Percentiles rank a stretch among this genome's conserved stretches.
Conservation (phyloP, 2,888 invertebrate species). For the Amaurobius ferox region DNA sequence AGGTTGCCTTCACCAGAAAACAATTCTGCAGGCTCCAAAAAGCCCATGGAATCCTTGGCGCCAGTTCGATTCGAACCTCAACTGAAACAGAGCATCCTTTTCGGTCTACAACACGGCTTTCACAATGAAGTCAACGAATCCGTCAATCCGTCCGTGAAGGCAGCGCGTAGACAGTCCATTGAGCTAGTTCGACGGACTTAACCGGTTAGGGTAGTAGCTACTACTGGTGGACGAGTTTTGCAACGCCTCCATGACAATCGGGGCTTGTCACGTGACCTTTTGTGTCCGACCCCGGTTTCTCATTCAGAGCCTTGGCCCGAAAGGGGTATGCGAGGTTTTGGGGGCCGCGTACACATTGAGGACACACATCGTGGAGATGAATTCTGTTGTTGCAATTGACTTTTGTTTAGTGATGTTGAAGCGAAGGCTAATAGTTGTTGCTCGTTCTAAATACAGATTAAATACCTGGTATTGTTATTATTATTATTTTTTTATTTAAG, state of each 20-base stretch:
- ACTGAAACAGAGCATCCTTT: too few relatives aligned
- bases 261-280: constrained; percentile 35
- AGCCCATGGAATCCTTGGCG: too few relatives aligned
- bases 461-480: too few relatives aligned
- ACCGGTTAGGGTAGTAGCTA: constrained; percentile 7
- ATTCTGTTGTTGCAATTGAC: not conserved
- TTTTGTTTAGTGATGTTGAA: too few relatives aligned
- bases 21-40: too few relatives aligned
- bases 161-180: not conserved
- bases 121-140: not conserved
- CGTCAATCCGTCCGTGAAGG: not conserved
- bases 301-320: constrained; percentile 11
- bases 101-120: too few relatives aligned
- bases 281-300: constrained; percentile 12
- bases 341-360: not conserved
- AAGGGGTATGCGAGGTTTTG: not conserved
- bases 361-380: not conserved
- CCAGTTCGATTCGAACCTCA: too few relatives aligned
- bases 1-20: too few relatives aligned
- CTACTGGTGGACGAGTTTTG: not conserved
- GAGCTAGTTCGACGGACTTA: constrained; percentile 6
- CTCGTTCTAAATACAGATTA: too few relatives aligned
- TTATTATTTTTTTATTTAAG: too few relatives aligned
- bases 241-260: constrained; percentile 52
- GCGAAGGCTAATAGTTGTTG: too few relatives aligned